Conservation (phyloP, 2,113 vertebrate genomes). For the Serinus canaria region DNA sequence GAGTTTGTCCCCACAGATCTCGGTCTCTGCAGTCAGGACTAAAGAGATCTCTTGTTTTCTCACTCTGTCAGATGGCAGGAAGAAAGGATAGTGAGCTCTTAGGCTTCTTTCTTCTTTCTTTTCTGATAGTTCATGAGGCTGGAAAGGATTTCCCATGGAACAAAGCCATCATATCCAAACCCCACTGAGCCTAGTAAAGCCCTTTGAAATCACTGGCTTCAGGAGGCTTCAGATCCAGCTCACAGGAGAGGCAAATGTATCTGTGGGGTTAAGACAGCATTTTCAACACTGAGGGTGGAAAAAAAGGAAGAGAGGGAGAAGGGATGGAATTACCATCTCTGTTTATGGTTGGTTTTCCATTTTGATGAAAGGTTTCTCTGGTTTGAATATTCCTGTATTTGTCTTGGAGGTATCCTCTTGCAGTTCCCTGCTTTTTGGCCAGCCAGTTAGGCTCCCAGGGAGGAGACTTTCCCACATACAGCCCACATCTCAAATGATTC, state of each 20-base stretch:
- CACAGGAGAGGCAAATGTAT: not conserved
- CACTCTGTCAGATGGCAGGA: not conserved
- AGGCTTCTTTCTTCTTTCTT: not conserved
- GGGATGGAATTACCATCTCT: not conserved
- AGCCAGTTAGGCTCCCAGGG: not conserved
- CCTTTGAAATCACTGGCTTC: not conserved
- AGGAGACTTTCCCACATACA: not conserved
- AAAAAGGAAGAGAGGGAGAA: not conserved
- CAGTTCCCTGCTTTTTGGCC: not conserved
- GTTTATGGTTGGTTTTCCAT: not conserved
- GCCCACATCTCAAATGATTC: not conserved
- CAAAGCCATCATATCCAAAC: not conserved
- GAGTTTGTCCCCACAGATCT: not conserved
- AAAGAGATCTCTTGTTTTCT: not conserved
- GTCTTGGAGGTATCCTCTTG: not conserved
- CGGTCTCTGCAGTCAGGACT: not conserved
- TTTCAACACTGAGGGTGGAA: not conserved
- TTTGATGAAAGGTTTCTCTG: not conserved
- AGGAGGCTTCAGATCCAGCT: not conserved
- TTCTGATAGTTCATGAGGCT: not conserved
- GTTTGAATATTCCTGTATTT: not conserved
- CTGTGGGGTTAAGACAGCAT: not conserved
- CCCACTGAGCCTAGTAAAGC: not conserved
- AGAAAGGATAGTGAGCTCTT: not conserved
- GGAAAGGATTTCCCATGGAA: not conserved